These are phyloP conservation scores for Vireo altiloquus DNA, from an alignment of 2,113 vertebrate genomes.

Conservation along the genomic window DNA sequence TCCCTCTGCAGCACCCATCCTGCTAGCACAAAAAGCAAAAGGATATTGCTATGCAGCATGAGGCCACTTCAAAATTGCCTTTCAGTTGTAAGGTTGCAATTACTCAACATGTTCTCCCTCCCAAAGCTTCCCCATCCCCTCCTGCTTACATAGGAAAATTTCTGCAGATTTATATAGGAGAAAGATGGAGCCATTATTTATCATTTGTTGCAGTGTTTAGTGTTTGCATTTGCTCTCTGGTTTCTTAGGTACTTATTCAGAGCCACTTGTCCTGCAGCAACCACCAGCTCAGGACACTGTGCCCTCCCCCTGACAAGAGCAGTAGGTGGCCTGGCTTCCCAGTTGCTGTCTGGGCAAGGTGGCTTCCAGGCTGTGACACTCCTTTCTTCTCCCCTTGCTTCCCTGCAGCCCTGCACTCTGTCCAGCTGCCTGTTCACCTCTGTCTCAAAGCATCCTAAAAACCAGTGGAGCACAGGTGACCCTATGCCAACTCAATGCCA, in stretches of 20 bases:
- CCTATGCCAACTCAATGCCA: background rate
- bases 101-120: background rate
- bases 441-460: background rate
- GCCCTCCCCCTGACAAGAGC: background rate
- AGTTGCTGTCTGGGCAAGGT: background rate
- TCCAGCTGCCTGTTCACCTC: background rate
- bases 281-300: background rate
- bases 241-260: background rate
- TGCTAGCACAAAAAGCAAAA: background rate
- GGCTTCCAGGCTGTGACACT: background rate
- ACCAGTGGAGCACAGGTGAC: background rate
- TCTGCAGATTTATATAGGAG: background rate
- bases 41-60: background rate
- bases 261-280: background rate
- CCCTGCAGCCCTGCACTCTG: too few relatives aligned
- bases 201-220: background rate
- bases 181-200: background rate
- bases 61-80: background rate
- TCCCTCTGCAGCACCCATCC: background rate
- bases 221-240: background rate
- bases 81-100: background rate
- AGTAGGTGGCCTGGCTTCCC: background rate
- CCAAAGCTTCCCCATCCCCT: background rate
- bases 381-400: background rate
- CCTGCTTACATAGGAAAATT: background rate